Evolutionary conservation across 2,888 invertebrate genomes (phyloP).

Genomic region (Eristalis pertinax): DNA sequence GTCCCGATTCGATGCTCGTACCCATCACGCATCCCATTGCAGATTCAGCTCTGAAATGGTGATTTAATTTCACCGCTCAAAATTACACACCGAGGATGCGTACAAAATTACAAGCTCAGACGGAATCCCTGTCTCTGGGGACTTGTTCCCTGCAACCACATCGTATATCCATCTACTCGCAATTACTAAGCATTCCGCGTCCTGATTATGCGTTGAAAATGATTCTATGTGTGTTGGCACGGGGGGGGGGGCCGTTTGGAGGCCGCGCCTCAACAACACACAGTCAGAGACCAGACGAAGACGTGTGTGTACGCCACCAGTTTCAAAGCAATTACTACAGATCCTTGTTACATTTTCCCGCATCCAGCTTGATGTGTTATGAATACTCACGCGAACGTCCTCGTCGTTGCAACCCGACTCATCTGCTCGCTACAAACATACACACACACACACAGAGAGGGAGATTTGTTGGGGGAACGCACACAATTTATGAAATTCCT

Average conservation of each 20-base stretch:
- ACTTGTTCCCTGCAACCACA: constrained; percentile 12
- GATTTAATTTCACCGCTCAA: constrained; percentile 24
- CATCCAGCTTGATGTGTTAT: constrained; percentile 19
- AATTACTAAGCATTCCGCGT: constrained; percentile 61
- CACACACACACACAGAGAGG: not conserved
- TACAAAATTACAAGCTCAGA: constrained; percentile 23
- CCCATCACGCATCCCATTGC: not conserved
- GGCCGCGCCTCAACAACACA: not conserved
- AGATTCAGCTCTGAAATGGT: not conserved
- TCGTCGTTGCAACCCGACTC: not conserved
- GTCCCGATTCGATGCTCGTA: not conserved
- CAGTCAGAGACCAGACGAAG: not conserved
- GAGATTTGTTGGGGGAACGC: not conserved
- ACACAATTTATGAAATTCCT: constrained; percentile 61
- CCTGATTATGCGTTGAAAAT: constrained; percentile 58
- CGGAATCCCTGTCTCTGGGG: constrained; percentile 11
- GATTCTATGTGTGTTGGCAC: not conserved
- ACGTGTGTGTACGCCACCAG: constrained; percentile 14
- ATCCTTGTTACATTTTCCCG: constrained; percentile 34
- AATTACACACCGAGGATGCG: constrained; percentile 21
- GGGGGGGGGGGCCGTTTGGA: not conserved
- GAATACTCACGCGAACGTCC: not conserved
- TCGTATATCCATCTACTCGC: constrained; percentile 13
- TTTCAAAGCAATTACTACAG: constrained; percentile 53
- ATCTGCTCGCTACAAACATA: not conserved